Base-by-base conservation (phyloP, 2,113 vertebrate genomes). In the Hemibagrus wyckioides region DNA sequence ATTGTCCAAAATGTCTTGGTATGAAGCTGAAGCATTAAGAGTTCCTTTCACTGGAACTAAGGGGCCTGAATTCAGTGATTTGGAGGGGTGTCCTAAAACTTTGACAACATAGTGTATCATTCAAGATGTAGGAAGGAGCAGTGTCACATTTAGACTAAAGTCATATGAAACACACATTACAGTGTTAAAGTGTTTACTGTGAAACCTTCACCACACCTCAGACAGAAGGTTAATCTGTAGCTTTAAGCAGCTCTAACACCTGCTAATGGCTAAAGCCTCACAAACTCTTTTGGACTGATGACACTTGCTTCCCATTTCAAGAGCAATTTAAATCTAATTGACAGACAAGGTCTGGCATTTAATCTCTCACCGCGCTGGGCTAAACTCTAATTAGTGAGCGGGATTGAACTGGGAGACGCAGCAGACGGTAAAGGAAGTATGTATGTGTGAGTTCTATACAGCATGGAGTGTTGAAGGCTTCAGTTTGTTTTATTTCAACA, bases 271-370 rank as follows among this genome's bases (percentile, higher is more conserved):
- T 21, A 81, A 88, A 69, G 57, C n/a, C 23, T 30, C 6, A 30
- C 30, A 83, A 59, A 50, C 57, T 14, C 33, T 30, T 56, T 28
- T 28, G 73, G 61, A 83, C 63, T 86, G 85, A 86, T 44, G 48
- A 83, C 80, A 89, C 73, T 54, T 23, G 50, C 61, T 86, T 65
- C 61, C 65, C 80, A 36, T 50, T 57, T 84, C 65, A 75, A 11
- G 14, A 81, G 21, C 65, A 85, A 19, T 71, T 61, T 89, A 61
- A 87, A 33, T 87, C 65, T 63, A 21, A 44, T 63, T 87, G 85
- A 87, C 82, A 85, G 85, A 84, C 63, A 48, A 86, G 82, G 76
- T 56, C 44, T 63, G 52, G 57, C 28, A n/a, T 85, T 87, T 75
- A 86, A 85, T 75, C 77, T 50, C 33, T 82, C 52, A 57, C 44